Conservation (phyloP, 2,888 invertebrate species). For the Xanthia icteritia region DNA sequence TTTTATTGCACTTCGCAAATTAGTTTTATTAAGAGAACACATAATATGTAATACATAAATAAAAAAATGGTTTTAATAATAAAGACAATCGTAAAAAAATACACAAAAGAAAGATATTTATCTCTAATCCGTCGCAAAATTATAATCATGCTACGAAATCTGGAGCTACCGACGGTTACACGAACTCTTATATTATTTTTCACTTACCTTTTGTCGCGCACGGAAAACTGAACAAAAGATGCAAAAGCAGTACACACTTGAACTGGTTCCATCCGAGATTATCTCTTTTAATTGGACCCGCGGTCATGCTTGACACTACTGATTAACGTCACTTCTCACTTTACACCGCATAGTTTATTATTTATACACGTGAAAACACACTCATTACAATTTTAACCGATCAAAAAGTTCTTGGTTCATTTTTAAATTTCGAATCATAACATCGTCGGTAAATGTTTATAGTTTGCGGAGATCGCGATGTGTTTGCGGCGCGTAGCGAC, state of each 20-base stretch:
- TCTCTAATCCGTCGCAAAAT: not conserved
- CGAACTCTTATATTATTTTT: slow-evolving; percentile 29
- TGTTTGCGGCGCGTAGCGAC: slow-evolving; percentile 77
- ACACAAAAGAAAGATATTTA: not conserved
- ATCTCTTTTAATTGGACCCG: slow-evolving; percentile 84
- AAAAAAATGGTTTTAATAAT: not conserved
- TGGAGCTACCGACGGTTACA: not conserved
- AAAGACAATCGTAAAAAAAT: not conserved
- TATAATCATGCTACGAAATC: slow-evolving; percentile 3
- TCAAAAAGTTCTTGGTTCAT: slow-evolving; percentile 47
- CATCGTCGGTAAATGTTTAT: slow-evolving; percentile 66
- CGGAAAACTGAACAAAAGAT: slow-evolving; percentile 82
- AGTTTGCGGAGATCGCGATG: slow-evolving; percentile 85
- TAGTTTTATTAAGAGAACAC: not conserved
- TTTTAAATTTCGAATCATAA: slow-evolving; percentile 47
- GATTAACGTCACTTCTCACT: slow-evolving; percentile 79
- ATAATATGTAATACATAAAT: not conserved
- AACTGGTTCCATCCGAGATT: slow-evolving; percentile 86
- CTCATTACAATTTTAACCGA: slow-evolving; percentile 26
- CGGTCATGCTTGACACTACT: slow-evolving; percentile 87
- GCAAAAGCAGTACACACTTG: slow-evolving; percentile 83
- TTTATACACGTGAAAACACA: slow-evolving; percentile 46
- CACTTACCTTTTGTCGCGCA: slow-evolving; percentile 81
- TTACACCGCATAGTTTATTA: slow-evolving; percentile 74
- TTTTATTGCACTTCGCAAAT: not conserved